phyloP scores from a whole-genome alignment of 2,113 vertebrate genomes.

The Steatornis caripensis region DNA sequence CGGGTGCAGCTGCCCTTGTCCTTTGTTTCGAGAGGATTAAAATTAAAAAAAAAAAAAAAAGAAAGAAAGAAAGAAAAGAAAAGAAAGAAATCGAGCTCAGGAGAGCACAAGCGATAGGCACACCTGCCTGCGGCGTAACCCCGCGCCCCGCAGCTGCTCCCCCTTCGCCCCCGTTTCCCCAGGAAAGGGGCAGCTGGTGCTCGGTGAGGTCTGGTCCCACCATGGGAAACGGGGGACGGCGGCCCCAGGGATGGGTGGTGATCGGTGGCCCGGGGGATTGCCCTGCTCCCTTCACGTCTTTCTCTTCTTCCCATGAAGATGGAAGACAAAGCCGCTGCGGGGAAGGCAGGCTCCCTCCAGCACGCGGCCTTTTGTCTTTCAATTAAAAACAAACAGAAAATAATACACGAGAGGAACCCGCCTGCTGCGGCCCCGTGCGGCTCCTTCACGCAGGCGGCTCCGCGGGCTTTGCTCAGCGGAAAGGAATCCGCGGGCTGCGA shows the following conservation, averaged over 20 bases:
- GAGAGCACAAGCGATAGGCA: neutral
- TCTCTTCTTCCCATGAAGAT: neutral
- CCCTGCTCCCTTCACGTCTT: neutral
- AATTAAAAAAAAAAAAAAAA: neutral
- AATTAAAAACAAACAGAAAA: conserved; percentile 22
- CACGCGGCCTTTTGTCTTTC: conserved; percentile 32
- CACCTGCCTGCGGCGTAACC: conserved; percentile 26
- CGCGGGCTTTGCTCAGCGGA: neutral
- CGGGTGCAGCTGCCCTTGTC: conserved; percentile 11
- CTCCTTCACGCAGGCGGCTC: neutral
- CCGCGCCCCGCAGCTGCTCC: conserved; percentile 17
- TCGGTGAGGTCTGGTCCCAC: neutral
- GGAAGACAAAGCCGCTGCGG: neutral
- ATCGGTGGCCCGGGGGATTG: neutral
- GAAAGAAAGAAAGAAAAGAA: neutral
- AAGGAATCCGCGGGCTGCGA: neutral
- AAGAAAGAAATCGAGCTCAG: neutral
- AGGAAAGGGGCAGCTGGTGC: conserved; percentile 15
- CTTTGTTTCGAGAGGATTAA: conserved; percentile 38
- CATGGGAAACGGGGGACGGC: neutral
- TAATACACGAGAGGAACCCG: neutral
- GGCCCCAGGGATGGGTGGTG: neutral
- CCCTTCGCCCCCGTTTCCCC: neutral
- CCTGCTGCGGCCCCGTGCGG: neutral
- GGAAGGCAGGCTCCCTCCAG: neutral